Evolutionary conservation across 1,140 invertebrate genomes (phyloP).

Genomic region (Leptinotarsa lineolata): DNA sequence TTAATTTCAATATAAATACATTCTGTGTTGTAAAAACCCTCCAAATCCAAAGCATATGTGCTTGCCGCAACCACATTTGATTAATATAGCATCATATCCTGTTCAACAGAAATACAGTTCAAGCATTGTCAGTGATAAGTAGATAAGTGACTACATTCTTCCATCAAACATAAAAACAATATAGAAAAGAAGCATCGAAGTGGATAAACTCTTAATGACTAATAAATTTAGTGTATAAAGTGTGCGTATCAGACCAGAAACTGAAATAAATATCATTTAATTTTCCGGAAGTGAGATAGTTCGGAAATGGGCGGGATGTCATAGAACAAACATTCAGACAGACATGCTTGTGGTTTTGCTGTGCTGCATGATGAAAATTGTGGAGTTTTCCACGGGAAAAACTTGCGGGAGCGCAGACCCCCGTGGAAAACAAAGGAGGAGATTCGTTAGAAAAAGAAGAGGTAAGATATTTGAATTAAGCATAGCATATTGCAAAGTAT

Average conservation of each 20-base stretch:
- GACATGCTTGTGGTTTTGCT: conserved; percentile 54
- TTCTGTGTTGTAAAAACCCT: conserved; percentile 15
- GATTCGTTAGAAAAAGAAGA: conserved; percentile 36
- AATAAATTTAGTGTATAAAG: too few species aligned
- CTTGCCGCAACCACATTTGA: conserved; percentile 29
- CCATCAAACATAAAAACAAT: background rate
- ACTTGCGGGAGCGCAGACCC: conserved; percentile 21
- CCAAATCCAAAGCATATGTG: conserved; percentile 16
- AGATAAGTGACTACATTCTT: background rate
- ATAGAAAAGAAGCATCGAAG: background rate
- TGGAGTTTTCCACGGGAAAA: conserved; percentile 51
- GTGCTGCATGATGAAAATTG: conserved; percentile 56
- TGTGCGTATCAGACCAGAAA: too few species aligned
- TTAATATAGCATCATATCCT: conserved; percentile 38
- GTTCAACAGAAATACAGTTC: conserved; percentile 26
- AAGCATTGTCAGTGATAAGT: background rate
- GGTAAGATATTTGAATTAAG: conserved; percentile 33
- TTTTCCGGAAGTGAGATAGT: background rate
- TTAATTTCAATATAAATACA: background rate
- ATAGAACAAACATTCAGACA: conserved; percentile 32
- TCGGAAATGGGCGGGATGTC: conserved; percentile 31
- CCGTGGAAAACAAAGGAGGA: conserved; percentile 26
- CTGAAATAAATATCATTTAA: too few species aligned
- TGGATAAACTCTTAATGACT: background rate
- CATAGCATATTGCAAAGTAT: too few species aligned